These are phyloP conservation scores for Acheta domesticus DNA, from an alignment of 2,888 invertebrate genomes.

Conservation along the genomic window DNA sequence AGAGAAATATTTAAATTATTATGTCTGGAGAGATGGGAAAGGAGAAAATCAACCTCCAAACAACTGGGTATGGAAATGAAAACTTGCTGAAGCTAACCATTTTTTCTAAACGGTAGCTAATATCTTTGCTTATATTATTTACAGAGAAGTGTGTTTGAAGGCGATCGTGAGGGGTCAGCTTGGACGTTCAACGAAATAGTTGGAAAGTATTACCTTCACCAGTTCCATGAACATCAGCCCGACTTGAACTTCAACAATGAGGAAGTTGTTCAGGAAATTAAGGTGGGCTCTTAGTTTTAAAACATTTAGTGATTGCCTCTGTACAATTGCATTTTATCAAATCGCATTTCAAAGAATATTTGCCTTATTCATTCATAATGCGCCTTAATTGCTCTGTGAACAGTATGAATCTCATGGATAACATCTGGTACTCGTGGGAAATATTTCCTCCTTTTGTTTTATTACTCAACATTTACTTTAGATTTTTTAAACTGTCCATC, in stretches of 20 bases:
- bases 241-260: constrained; percentile 68
- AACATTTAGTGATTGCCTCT: too few relatives aligned
- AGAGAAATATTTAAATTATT: constrained; percentile 48
- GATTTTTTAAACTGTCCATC: too few relatives aligned
- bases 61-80: constrained; percentile 50
- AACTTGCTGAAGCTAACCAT: background rate
- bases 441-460: too few relatives aligned
- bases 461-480: too few relatives aligned
- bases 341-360: too few relatives aligned
- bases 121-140: background rate
- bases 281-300: constrained; percentile 39
- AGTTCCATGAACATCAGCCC: constrained; percentile 60
- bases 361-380: too few relatives aligned
- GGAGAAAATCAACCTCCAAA: constrained; percentile 50
- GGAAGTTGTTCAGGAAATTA: constrained; percentile 53
- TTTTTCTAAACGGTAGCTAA: too few relatives aligned
- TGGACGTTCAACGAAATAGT: constrained; percentile 65
- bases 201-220: constrained; percentile 67
- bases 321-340: too few relatives aligned
- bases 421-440: too few relatives aligned
- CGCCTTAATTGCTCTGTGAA: too few relatives aligned
- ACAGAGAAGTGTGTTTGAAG: background rate
- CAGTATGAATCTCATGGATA: too few relatives aligned
- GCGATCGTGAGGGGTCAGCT: constrained; percentile 51
- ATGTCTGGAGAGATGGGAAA: constrained; percentile 51